phyloP scores from a whole-genome alignment of 2,113 vertebrate species.

The Zeus faber region DNA sequence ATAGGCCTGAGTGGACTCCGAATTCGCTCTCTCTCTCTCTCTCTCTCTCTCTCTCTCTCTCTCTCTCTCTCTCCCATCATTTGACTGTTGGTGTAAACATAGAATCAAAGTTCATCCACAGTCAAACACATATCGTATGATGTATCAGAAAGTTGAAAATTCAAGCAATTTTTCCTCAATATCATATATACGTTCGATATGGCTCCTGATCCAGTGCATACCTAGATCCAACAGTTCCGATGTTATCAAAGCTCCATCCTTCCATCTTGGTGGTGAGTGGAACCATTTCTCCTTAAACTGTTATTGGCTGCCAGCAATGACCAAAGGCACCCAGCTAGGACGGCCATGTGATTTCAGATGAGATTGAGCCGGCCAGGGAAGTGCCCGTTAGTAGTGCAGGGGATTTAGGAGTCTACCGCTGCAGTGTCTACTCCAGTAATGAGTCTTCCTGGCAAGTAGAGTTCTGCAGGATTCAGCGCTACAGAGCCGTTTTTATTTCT shows the following conservation, averaged over 20 bases:
- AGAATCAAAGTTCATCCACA: too few species aligned
- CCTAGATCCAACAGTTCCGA: too few species aligned
- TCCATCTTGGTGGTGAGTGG: too few species aligned
- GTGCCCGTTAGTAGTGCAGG: slow-evolving; percentile 37
- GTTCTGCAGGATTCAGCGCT: slow-evolving; percentile 37
- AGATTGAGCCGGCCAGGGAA: slow-evolving; percentile 35
- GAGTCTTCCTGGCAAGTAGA: slow-evolving; percentile 45
- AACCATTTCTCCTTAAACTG: slow-evolving; percentile 10
- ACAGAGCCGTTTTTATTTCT: slow-evolving; percentile 1
- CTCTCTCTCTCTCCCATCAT: too few species aligned
- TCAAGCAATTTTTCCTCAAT: too few species aligned
- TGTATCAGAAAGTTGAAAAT: too few species aligned
- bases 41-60: not conserved
- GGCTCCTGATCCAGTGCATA: too few species aligned
- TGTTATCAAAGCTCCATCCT: too few species aligned
- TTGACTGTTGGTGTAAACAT: too few species aligned
- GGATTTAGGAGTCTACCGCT: slow-evolving; percentile 42
- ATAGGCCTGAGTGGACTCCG: slow-evolving; percentile 4
- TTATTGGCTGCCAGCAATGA: slow-evolving; percentile 19
- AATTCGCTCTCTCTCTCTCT: slow-evolving; percentile 14
- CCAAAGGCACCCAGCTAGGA: slow-evolving; percentile 13
- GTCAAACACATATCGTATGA: too few species aligned
- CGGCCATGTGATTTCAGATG: slow-evolving; percentile 49
- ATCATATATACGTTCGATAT: too few species aligned
- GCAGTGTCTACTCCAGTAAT: slow-evolving; percentile 43